A percentile compares a stretch with the other conserved stretches of the same genome.
These are phyloP conservation scores for Liodrosophila aerea DNA, from an alignment of 2,888 invertebrate species.

Conservation along the genomic window DNA sequence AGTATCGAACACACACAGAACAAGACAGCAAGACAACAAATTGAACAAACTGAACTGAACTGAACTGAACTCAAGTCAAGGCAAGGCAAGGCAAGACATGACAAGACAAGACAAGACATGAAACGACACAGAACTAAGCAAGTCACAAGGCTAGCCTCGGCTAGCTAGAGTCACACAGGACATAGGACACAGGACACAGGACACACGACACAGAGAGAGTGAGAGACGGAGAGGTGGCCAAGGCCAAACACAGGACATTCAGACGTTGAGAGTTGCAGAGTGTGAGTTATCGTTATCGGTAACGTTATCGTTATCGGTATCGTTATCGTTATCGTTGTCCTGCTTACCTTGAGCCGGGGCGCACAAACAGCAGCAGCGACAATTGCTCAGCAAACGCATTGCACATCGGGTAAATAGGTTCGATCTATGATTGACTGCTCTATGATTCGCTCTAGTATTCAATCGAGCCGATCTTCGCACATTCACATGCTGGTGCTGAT, in stretches of 20 bases:
- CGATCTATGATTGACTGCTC: constrained; percentile 6
- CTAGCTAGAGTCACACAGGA: no score
- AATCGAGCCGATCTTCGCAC: no score
- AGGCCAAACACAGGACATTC: no score
- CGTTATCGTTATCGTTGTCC: no score
- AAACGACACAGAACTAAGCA: constrained; percentile 6
- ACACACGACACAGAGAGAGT: not conserved
- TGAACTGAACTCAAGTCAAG: constrained; percentile 14
- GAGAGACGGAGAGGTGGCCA: no score
- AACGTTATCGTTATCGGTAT: no score
- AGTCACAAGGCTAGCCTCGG: not conserved
- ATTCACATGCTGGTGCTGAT: no score
- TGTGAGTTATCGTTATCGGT: no score
- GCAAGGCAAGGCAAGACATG: constrained; percentile 19
- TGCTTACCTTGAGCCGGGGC: constrained; percentile 48
- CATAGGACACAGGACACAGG: not conserved
- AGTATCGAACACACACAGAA: constrained; percentile 1
- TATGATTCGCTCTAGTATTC: no score
- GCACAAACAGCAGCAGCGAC: constrained; percentile 52
- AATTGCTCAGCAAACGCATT: constrained; percentile 22
- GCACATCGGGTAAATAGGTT: constrained; percentile 31
- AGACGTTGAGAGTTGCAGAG: constrained; percentile 3
- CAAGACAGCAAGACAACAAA: constrained; percentile 8
- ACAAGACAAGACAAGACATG: constrained; percentile 18
- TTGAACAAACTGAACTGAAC: constrained; percentile 11